Base-by-base conservation (phyloP, 2,888 invertebrate genomes). In the Oscheius sp. region DNA sequence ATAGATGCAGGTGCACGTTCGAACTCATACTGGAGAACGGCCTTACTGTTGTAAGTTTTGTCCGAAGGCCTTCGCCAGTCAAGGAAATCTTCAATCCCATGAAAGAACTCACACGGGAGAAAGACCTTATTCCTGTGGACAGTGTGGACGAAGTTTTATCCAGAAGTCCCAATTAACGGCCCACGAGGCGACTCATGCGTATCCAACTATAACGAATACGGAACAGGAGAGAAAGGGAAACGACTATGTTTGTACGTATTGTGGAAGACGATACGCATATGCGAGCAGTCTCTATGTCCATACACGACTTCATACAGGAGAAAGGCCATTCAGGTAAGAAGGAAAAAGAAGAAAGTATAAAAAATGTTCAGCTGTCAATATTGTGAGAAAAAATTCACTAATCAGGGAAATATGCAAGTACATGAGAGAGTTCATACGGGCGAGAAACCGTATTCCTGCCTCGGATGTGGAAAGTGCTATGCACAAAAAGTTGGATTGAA, bases 41-140 rank as follows among this genome's bases (percentile, higher is more conserved):
- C 85, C 85, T 1, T 85, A 83, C 62, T 57, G 51, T 6, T 86
- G 86, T 71, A 72, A 72, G 50, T 82, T 67, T 62, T 86, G 86
- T 64, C 81, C 80, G 26, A 86, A 86, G 68, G 81, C 82, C 5
- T 86, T 86, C 70, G 84, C 86, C 8, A 80, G 80, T 59, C 86
- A 86, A 56, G 86, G 86, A n/a, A 86, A 86, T 70, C 77, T 86
- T 14, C 85, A 85, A 59, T 78, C 77, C 6, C 85, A 86, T 66
- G 85, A 85, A 68, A 72, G 85, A 36, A 85, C 83, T 0, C 85
- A 85, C 70, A 85, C 85, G 20, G 85, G 84, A 17, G 82, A 83
- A 51, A 38, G 81, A 50, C 84, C 85, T 22, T 85, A 81, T 73
- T 67, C 74, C 6, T 85, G 85, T 62, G 70, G 68, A 20, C 67